These are phyloP conservation scores for Nemopilema nomurai DNA, from an alignment of 30 jellyfish, hydroid and myxozoan genomes.

Conservation along the genomic window DNA sequence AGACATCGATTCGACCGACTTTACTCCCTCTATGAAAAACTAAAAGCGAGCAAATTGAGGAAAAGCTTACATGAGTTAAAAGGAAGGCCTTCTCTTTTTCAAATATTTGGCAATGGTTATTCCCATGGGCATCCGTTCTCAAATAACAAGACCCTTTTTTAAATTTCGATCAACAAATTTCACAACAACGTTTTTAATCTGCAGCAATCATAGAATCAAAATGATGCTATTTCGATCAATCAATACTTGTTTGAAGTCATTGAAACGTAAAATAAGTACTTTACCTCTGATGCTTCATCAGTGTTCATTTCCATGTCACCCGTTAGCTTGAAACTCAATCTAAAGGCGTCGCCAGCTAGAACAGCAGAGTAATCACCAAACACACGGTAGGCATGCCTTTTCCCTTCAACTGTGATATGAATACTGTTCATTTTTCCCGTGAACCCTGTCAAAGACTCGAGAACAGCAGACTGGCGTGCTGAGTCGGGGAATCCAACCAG, in stretches of 20 bases:
- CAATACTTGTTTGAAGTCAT: no score
- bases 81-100: background rate
- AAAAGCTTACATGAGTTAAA: background rate
- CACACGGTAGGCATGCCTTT: background rate
- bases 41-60: background rate
- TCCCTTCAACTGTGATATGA: background rate
- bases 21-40: slow-evolving; percentile 26
- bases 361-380: slow-evolving; percentile 39
- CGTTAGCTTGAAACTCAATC: background rate
- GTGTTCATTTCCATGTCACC: slow-evolving; percentile 23
- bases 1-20: slow-evolving; percentile 19
- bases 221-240: no score
- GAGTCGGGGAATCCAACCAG: slow-evolving; percentile 41
- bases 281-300: background rate
- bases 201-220: no score
- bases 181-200: no score
- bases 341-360: background rate
- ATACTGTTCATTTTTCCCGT: slow-evolving; percentile 33
- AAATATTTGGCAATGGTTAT: background rate
- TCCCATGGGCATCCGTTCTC: background rate
- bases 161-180: no score
- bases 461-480: background rate
- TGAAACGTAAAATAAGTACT: no score
- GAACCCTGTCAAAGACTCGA: slow-evolving; percentile 41
- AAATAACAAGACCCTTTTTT: background rate